A percentile compares a stretch with the other conserved stretches of the same genome.
phyloP scores from a whole-genome alignment of 2,888 invertebrate species.

The Apotomis capreana region DNA sequence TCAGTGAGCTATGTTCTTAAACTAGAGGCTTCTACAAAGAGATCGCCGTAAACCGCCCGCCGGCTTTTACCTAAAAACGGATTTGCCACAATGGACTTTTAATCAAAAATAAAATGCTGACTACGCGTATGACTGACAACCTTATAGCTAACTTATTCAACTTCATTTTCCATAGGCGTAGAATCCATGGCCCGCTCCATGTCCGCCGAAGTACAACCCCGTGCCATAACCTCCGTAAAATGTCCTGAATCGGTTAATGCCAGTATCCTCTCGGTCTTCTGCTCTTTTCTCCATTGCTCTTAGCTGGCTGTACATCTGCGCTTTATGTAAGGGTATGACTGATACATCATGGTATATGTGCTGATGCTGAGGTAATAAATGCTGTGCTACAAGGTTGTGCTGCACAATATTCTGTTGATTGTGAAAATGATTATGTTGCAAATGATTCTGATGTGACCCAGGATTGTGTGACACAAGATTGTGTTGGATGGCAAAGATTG shows the following conservation, averaged over 20 bases:
- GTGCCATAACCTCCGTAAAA: conserved; percentile 73
- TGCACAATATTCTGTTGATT: conserved; percentile 51
- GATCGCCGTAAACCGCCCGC: conserved; percentile 4
- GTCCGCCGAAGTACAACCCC: conserved; percentile 71
- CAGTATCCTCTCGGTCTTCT: conserved; percentile 56
- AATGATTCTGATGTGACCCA: not conserved
- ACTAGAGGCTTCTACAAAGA: conserved; percentile 6
- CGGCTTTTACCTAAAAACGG: conserved; percentile 19
- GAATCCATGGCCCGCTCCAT: conserved; percentile 75
- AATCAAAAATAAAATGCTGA: conserved; percentile 12
- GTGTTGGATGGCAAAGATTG: conserved; percentile 57
- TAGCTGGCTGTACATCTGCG: conserved; percentile 54
- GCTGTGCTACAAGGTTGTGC: not conserved
- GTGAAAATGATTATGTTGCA: not conserved
- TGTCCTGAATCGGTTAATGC: conserved; percentile 59
- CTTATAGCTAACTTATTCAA: conserved; percentile 18
- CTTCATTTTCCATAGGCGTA: conserved; percentile 64
- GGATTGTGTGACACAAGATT: conserved; percentile 55
- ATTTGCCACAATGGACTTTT: conserved; percentile 18
- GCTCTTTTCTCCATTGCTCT: conserved; percentile 54
- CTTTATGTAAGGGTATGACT: conserved; percentile 69
- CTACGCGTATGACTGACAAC: conserved; percentile 22
- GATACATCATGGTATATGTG: conserved; percentile 63
- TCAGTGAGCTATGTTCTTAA: not conserved
- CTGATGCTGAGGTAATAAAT: conserved; percentile 2